Evolutionary conservation across 2,797 vertebrate species (phyloP).

Genomic region (Enteromius unitaeniatus): DNA sequence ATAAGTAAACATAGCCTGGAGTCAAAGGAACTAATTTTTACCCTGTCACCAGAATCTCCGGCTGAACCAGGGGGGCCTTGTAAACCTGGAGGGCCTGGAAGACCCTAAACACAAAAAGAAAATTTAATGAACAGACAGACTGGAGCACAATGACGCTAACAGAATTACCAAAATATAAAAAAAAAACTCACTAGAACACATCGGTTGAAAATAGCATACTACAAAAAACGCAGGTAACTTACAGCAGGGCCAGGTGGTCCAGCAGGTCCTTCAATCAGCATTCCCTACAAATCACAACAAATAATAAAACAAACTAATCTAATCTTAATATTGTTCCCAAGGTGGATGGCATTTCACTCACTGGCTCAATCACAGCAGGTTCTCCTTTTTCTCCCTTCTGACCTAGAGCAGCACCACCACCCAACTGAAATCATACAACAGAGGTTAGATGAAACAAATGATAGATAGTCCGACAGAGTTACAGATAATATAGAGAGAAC

Average conservation of each 20-base stretch:
- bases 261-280: constrained; percentile 95
- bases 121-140: constrained; percentile 40
- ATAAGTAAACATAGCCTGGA: constrained; percentile 23
- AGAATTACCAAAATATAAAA: neutral
- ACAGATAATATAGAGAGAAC: neutral
- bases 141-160: neutral
- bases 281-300: constrained; percentile 81
- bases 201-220: neutral
- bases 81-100: constrained; percentile 91
- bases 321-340: neutral
- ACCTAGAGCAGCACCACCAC: constrained; percentile 83
- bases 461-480: neutral
- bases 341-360: constrained; percentile 74
- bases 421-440: constrained; percentile 78
- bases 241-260: constrained; percentile 90
- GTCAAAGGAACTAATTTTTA: constrained; percentile 71
- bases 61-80: constrained; percentile 89
- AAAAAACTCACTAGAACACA: neutral
- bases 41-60: constrained; percentile 95
- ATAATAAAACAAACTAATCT: constrained; percentile 19
- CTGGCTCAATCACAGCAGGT: constrained; percentile 96
- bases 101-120: constrained; percentile 82
- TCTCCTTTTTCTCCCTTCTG: constrained; percentile 97
- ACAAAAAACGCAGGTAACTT: constrained; percentile 69
- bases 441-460: constrained; percentile 26